Base-by-base conservation (phyloP, 1,140 invertebrate species). In the Drosophila punjabiensis region DNA sequence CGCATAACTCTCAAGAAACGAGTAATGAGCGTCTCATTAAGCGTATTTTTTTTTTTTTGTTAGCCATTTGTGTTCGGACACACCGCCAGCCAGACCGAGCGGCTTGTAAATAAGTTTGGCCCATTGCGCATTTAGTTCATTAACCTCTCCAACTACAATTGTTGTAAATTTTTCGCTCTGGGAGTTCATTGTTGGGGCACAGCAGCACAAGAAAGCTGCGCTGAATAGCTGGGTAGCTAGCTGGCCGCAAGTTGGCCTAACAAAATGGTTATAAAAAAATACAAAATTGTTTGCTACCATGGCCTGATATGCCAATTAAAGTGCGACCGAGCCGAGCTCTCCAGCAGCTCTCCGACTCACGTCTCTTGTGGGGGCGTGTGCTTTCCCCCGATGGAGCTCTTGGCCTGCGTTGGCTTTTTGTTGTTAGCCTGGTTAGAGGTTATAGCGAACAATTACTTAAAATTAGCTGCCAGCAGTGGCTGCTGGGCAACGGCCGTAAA, bases 301-400 rank as follows among this genome's bases (percentile, higher is more conserved):
- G 81, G 69, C 83, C 82, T 85, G 85, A 88, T 88, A 88, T 88
- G 86, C 85, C 85, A 88, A 88, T 88, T 88, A 88, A 88, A 88
- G 81, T 85, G 86, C 86, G 85, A 85, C 85, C 84, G 64, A 77
- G 80, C 85, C 84, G 64, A 77, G 80, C 79, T 53, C 33, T 47
- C 55, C 33, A n/a, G 33, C 62, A n/a, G 67, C 58, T 55, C 30
- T 32, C 7, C 1, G 10, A 16, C 33, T 45, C 35, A 58, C n/a
- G 58, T 75, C 35, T 62, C 52, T 63, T 79, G 77, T 62, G 83
- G 70, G 63, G 78, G 84, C 85, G 84, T 78, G 74, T 67, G 69
- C 82, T 81, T 71, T 82, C 74, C 69, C 76, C 67, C 60, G 53
- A 41, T 41, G 59, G 41, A 58, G 65, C 70, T 33, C 70, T 33